Evolutionary conservation across 2,797 vertebrate species (phyloP).

Genomic region (Enteromius radiatus): DNA sequence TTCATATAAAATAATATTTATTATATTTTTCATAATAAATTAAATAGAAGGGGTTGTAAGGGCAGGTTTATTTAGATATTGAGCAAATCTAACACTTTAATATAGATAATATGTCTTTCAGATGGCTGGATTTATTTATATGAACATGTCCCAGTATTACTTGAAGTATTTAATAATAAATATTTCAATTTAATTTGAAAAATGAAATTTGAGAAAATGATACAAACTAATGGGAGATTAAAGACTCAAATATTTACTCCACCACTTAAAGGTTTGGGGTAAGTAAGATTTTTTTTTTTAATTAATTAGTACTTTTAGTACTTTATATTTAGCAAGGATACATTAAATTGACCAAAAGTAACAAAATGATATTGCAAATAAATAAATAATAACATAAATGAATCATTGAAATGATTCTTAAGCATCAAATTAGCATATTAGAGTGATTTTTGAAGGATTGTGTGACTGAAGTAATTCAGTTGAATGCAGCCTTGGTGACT

Average conservation of each 20-base stretch:
- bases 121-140: neutral
- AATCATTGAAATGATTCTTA: neutral
- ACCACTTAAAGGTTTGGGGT: slow-evolving; percentile 2
- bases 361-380: neutral
- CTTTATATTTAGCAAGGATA: neutral
- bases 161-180: neutral
- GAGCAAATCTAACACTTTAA: slow-evolving; percentile 6
- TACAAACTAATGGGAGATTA: neutral
- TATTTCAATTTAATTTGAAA: slow-evolving; percentile 6
- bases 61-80: slow-evolving; percentile 27
- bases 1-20: slow-evolving; percentile 18
- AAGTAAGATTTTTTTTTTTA: neutral
- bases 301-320: neutral
- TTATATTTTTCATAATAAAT: slow-evolving; percentile 39
- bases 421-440: neutral
- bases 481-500: neutral
- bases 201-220: neutral
- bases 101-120: slow-evolving; percentile 4
- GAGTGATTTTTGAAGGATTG: neutral
- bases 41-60: neutral
- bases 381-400: no score
- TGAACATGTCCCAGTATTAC: slow-evolving; percentile 9
- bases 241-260: neutral
- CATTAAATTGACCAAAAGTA: neutral
- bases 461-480: neutral